These are phyloP conservation scores for Ostrea edulis DNA, from an alignment of 1,140 invertebrate species.

Conservation along the genomic window DNA sequence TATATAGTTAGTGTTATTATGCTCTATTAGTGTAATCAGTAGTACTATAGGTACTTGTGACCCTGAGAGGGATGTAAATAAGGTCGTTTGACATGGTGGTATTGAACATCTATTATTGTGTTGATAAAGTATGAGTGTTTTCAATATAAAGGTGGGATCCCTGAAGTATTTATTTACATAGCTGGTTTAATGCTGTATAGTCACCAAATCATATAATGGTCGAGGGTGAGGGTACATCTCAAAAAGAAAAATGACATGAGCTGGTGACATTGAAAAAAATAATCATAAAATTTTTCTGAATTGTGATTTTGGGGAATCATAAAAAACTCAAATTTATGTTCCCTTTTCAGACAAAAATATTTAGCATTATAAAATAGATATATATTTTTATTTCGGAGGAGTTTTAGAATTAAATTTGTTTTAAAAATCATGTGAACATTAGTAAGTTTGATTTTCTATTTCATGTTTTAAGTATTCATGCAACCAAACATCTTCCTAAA, in stretches of 20 bases:
- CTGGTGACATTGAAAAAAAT: too few relatives aligned
- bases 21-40: not conserved
- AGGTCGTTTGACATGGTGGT: constrained; percentile 3
- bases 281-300: too few relatives aligned
- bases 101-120: constrained; percentile 23
- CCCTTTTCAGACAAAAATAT: too few relatives aligned
- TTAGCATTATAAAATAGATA: too few relatives aligned
- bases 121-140: constrained; percentile 13
- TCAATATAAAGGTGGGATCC: not conserved
- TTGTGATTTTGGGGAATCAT: too few relatives aligned
- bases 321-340: too few relatives aligned
- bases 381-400: too few relatives aligned
- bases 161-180: not conserved
- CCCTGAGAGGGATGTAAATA: constrained; percentile 10
- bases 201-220: not conserved
- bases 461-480: not conserved
- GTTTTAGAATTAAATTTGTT: too few relatives aligned
- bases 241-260: not conserved
- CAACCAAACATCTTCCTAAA: not conserved
- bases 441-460: too few relatives aligned
- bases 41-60: not conserved
- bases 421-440: too few relatives aligned
- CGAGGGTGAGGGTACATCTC: not conserved
- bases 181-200: not conserved
- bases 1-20: not conserved